Conservation (phyloP, 2,113 vertebrate genomes). For the Ciconia maguari region DNA sequence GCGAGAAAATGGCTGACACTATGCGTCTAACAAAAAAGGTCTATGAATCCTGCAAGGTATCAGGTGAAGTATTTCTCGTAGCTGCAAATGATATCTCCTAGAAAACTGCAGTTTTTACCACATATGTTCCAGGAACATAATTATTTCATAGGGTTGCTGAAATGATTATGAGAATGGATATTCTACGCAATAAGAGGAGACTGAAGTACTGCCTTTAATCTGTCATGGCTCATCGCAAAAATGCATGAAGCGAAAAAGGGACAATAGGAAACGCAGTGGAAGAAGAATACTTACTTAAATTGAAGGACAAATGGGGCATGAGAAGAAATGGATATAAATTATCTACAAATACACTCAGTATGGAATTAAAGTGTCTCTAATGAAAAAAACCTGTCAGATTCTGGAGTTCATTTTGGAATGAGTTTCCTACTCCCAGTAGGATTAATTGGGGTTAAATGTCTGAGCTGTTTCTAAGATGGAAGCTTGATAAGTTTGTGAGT, state of each 20-base stretch:
- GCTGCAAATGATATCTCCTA: not conserved
- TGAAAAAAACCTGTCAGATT: not conserved
- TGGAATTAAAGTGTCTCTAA: not conserved
- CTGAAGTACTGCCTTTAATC: not conserved
- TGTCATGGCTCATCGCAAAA: not conserved
- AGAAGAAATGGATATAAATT: conserved; percentile 2
- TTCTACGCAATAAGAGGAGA: not conserved
- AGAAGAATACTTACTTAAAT: not conserved
- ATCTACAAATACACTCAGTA: not conserved
- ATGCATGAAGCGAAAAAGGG: not conserved
- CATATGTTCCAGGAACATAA: not conserved
- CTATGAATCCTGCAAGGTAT: not conserved
- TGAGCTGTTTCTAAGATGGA: not conserved
- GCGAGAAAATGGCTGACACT: not conserved
- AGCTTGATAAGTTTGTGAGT: conserved; percentile 7
- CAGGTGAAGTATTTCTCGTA: not conserved
- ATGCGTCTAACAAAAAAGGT: not conserved
- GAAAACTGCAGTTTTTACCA: not conserved
- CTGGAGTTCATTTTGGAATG: not conserved
- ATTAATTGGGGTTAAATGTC: conserved; percentile 54
- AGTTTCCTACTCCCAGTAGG: not conserved
- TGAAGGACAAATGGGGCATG: not conserved
- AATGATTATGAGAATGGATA: not conserved
- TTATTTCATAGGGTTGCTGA: not conserved
- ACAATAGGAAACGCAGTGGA: not conserved